A percentile compares a stretch with the other conserved stretches of the same genome.
These are phyloP conservation scores for Lerista edwardsae DNA, from an alignment of 2,797 vertebrate genomes.

Conservation along the genomic window DNA sequence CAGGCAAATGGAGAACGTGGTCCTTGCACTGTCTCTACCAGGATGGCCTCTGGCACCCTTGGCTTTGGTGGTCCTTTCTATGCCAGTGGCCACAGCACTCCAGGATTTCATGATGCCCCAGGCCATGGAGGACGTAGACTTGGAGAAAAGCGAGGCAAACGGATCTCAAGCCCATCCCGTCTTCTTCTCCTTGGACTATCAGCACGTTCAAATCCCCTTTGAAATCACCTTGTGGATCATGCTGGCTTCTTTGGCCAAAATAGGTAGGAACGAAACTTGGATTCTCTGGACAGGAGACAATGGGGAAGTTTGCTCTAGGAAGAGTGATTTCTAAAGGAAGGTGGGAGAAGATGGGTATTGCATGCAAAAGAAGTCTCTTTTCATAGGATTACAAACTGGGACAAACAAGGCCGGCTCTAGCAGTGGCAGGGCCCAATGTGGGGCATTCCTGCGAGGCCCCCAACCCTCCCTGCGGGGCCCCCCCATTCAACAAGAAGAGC, in stretches of 20 bases:
- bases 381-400: too few relatives aligned
- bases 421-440: too few relatives aligned
- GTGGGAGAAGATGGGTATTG: too few relatives aligned
- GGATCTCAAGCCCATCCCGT: neutral
- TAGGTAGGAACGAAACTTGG: constrained; percentile 74
- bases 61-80: neutral
- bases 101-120: neutral
- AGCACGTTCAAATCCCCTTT: constrained; percentile 84
- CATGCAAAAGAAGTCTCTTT: too few relatives aligned
- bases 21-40: neutral
- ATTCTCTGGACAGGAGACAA: neutral
- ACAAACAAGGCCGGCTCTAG: too few relatives aligned
- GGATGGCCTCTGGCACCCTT: constrained; percentile 58
- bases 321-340: neutral
- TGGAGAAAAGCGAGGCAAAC: constrained; percentile 57
- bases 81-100: neutral
- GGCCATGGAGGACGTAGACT: neutral
- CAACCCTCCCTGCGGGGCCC: too few relatives aligned
- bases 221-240: constrained; percentile 88
- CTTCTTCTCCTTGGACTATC: constrained; percentile 83
- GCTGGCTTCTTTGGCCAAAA: constrained; percentile 86
- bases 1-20: constrained; percentile 13
- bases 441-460: too few relatives aligned
- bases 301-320: neutral
- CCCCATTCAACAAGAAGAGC: too few relatives aligned